phyloP scores from a whole-genome alignment of 2,797 vertebrate genomes.

The Chaunax sp. region DNA sequence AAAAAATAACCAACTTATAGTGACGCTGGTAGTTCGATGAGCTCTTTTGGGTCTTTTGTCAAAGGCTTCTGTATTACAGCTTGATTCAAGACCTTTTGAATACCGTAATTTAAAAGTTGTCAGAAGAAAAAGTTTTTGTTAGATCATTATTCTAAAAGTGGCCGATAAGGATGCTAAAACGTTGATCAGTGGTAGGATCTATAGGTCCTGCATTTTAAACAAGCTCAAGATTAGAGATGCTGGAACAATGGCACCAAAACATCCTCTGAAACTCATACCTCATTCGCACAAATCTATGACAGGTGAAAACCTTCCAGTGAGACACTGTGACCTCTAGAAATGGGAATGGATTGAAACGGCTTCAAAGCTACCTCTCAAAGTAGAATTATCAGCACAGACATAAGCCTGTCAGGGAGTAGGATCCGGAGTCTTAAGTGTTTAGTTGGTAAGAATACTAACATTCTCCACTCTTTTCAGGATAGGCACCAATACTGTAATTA shows the following conservation, averaged over 20 bases:
- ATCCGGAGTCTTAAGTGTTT: conserved; percentile 31
- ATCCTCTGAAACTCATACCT: conserved; percentile 1
- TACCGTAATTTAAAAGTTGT: not conserved
- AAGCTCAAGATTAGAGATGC: conserved; percentile 18
- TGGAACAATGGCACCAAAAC: conserved; percentile 12
- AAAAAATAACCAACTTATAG: too few relatives aligned
- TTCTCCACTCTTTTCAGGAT: conserved; percentile 17
- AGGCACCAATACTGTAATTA: conserved; percentile 12
- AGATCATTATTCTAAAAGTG: conserved; percentile 25
- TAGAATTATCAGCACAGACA: conserved; percentile 31
- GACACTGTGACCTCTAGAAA: conserved; percentile 39
- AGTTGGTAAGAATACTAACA: conserved; percentile 29
- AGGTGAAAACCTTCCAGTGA: conserved; percentile 19
- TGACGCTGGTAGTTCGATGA: too few relatives aligned
- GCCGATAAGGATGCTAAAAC: conserved; percentile 28
- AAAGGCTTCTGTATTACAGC: not conserved
- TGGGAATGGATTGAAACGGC: conserved; percentile 29
- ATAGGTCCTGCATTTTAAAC: conserved; percentile 38
- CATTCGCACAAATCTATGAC: conserved; percentile 14
- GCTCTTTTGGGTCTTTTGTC: too few relatives aligned
- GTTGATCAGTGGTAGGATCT: conserved; percentile 20
- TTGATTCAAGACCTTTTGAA: conserved; percentile 2
- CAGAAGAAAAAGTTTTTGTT: not conserved
- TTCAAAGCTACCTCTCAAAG: conserved; percentile 36
- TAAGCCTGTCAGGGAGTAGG: conserved; percentile 35